A percentile compares a stretch with the other conserved stretches of the same genome.
These are phyloP conservation scores for Druon quercuslanigerum DNA, from an alignment of 1,140 invertebrate genomes.

Conservation along the genomic window DNA sequence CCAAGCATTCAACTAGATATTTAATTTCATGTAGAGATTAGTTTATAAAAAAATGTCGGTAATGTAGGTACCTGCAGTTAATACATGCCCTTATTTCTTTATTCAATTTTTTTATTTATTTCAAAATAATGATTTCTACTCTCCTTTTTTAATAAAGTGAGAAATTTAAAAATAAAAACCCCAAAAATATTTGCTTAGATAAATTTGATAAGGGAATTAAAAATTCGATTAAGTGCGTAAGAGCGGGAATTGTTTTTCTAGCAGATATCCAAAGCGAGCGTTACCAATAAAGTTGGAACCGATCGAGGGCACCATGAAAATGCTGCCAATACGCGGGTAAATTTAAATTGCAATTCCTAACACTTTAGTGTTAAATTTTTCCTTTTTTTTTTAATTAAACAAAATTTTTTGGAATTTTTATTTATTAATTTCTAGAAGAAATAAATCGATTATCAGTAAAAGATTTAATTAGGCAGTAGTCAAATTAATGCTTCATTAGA, in stretches of 20 bases:
- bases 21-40: too few species aligned
- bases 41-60: too few species aligned
- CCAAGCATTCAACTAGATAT: too few species aligned
- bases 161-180: neutral
- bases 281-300: constrained; percentile 71
- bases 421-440: neutral
- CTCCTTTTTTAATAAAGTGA: neutral
- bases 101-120: too few species aligned
- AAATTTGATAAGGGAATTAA: constrained; percentile 36
- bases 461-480: too few species aligned
- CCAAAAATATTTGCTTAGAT: constrained; percentile 34
- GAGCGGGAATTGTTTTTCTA: constrained; percentile 63
- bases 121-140: too few species aligned
- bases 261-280: constrained; percentile 57
- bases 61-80: too few species aligned
- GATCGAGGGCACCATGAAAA: constrained; percentile 63
- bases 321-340: constrained; percentile 65
- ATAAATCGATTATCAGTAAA: constrained; percentile 8
- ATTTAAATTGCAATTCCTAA: constrained; percentile 45
- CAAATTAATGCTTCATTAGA: too few species aligned
- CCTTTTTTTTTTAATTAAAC: constrained; percentile 20
- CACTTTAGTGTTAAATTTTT: constrained; percentile 38
- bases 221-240: constrained; percentile 43
- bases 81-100: too few species aligned
- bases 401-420: too few species aligned